phyloP scores from a whole-genome alignment of 2,797 vertebrate genomes.

The Ceryle rudis region DNA sequence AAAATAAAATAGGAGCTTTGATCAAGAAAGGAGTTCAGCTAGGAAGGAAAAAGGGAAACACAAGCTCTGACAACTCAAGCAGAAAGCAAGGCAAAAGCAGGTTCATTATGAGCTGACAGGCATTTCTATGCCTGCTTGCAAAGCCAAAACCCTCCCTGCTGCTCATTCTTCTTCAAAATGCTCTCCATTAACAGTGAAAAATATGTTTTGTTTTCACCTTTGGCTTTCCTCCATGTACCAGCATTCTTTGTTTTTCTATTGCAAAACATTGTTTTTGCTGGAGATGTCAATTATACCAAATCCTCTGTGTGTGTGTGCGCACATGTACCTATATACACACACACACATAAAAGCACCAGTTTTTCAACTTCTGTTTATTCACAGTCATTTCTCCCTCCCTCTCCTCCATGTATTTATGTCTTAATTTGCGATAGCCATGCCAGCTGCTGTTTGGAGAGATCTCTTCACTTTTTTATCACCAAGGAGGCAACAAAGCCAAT shows the following conservation, averaged over 20 bases:
- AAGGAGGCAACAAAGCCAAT: neutral
- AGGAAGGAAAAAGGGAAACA: conserved; percentile 30
- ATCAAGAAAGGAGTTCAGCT: conserved; percentile 12
- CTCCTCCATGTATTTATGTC: neutral
- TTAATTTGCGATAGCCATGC: neutral
- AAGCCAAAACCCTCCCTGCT: conserved; percentile 23
- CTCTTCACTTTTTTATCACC: neutral
- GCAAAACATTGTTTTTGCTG: neutral
- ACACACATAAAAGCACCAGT: neutral
- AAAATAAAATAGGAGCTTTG: conserved; percentile 56
- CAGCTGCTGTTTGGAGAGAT: neutral
- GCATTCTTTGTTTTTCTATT: neutral
- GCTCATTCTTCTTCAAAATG: neutral
- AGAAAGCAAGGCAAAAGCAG: neutral
- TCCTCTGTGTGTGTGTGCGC: neutral
- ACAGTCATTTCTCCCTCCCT: neutral
- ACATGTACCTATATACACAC: fast-evolving
- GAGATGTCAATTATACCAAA: neutral
- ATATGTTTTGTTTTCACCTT: neutral
- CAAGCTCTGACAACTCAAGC: conserved; percentile 2
- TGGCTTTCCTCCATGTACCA: neutral
- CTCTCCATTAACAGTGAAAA: neutral
- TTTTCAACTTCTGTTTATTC: neutral
- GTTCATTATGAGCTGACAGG: conserved; percentile 22
- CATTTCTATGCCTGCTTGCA: neutral